Conservation (phyloP, 1,140 invertebrate species). For the Aphidius ervi region DNA sequence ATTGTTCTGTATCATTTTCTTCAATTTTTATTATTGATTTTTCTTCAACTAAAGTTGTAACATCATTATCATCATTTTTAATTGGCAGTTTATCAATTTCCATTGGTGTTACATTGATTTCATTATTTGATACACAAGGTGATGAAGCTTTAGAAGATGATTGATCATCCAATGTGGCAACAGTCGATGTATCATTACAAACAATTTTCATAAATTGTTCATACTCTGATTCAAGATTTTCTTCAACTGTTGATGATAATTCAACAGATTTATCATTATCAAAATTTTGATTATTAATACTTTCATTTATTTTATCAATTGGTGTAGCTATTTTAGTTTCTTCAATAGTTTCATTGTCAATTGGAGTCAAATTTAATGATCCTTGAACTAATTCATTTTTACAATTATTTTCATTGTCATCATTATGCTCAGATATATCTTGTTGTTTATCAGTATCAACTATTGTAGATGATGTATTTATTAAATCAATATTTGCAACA, state of each 20-base stretch:
- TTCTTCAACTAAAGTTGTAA: neutral
- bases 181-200: conserved; percentile 26
- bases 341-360: neutral
- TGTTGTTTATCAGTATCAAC: conserved; percentile 19
- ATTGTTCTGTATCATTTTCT: neutral
- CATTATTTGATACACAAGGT: no score
- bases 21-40: neutral
- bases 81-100: no score
- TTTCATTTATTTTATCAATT: neutral
- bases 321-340: neutral
- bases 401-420: conserved; percentile 17
- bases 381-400: conserved; percentile 5
- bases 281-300: neutral
- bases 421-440: conserved; percentile 11
- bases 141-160: neutral
- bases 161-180: neutral
- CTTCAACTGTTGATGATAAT: conserved; percentile 27
- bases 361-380: neutral
- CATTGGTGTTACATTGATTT: no score
- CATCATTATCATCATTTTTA: neutral
- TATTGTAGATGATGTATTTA: neutral
- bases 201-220: conserved; percentile 53
- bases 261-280: neutral
- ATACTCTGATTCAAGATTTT: conserved; percentile 48
- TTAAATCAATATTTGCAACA: neutral